phyloP scores from a whole-genome alignment of 2,888 invertebrate species.

The Drosophila lacicola region DNA sequence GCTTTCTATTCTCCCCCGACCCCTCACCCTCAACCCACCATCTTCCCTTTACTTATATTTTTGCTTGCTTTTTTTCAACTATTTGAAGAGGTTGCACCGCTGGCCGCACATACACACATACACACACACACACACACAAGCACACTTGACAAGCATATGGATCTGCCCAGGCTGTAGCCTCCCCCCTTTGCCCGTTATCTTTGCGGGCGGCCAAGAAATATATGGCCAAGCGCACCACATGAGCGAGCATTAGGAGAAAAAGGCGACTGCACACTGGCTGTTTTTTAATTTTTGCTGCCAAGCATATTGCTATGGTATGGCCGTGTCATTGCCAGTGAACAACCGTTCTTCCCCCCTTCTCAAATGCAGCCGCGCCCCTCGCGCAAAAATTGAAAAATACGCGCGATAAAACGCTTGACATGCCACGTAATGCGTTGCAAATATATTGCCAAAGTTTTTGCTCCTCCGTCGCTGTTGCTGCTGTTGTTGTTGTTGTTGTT shows the following conservation, averaged over 20 bases:
- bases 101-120: slow-evolving; percentile 35
- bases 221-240: slow-evolving; percentile 67
- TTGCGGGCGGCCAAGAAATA: slow-evolving; percentile 74
- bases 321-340: slow-evolving; percentile 49
- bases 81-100: slow-evolving; percentile 74
- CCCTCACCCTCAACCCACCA: slow-evolving; percentile 4
- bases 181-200: slow-evolving; percentile 58
- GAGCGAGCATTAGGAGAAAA: slow-evolving; percentile 65
- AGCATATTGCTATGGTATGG: slow-evolving; percentile 54
- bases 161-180: slow-evolving; percentile 26
- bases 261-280: slow-evolving; percentile 40
- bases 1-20: slow-evolving; percentile 21
- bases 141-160: slow-evolving; percentile 43
- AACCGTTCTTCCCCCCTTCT: background rate
- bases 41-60: slow-evolving; percentile 9
- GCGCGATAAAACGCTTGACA: slow-evolving; percentile 81
- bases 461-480: slow-evolving; percentile 21
- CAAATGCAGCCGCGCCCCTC: slow-evolving; percentile 34
- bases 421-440: slow-evolving; percentile 81
- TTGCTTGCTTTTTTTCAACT: slow-evolving; percentile 38
- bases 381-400: slow-evolving; percentile 77
- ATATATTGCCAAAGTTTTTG: slow-evolving; percentile 79
- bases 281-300: slow-evolving; percentile 61
- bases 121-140: slow-evolving; percentile 9
- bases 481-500: slow-evolving; percentile 28